Conservation (phyloP, 2,113 vertebrate genomes). For the Sphaerodactylus townsendi region DNA sequence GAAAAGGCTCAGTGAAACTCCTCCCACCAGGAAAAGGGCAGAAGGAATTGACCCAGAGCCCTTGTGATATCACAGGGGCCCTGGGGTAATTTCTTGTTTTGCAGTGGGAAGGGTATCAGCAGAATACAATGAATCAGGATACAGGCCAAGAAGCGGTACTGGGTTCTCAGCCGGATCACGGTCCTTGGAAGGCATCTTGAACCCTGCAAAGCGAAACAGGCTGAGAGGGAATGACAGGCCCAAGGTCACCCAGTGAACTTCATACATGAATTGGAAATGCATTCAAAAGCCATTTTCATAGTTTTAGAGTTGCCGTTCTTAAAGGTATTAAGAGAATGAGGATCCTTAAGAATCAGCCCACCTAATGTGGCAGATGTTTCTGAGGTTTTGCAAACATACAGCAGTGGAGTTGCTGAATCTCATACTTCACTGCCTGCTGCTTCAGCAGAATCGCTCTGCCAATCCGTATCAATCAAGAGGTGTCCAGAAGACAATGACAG, state of each 20-base stretch:
- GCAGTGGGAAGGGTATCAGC: too few relatives aligned
- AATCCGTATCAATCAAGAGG: constrained; percentile 23
- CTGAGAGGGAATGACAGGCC: background rate
- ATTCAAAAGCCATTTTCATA: background rate
- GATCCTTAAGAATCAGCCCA: background rate
- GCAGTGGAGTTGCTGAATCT: constrained; percentile 23
- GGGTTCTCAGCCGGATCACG: too few relatives aligned
- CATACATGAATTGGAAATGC: background rate
- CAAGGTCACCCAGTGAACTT: constrained; percentile 6
- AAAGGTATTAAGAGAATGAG: background rate
- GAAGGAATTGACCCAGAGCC: too few relatives aligned
- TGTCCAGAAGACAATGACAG: constrained; percentile 23
- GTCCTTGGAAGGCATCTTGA: too few relatives aligned
- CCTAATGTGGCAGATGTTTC: constrained; percentile 13
- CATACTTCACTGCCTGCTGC: constrained; percentile 7
- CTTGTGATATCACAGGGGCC: too few relatives aligned
- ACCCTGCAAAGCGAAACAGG: background rate
- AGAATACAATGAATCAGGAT: too few relatives aligned
- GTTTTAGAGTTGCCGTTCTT: background rate
- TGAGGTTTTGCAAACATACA: background rate
- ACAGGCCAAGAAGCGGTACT: too few relatives aligned
- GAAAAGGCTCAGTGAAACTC: too few relatives aligned
- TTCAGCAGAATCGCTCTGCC: constrained; percentile 24
- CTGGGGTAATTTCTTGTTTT: too few relatives aligned
- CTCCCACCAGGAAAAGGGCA: too few relatives aligned